These are phyloP conservation scores for Psilopogon haemacephalus DNA, from an alignment of 2,113 vertebrate genomes.

Conservation along the genomic window DNA sequence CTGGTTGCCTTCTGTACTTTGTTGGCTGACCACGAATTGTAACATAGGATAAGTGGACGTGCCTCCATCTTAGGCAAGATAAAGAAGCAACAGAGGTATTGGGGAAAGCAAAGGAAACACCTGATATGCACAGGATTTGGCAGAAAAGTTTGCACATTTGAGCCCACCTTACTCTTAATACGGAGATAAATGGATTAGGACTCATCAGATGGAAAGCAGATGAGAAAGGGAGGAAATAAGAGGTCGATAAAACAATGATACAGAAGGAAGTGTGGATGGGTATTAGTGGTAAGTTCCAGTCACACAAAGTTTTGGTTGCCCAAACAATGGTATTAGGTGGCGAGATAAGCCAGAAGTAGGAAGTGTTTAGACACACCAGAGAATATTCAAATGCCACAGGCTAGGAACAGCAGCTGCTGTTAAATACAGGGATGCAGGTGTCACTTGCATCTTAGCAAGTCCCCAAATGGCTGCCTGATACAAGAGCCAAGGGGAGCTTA, in stretches of 20 bases:
- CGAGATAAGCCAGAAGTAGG: background rate
- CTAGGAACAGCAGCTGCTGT: background rate
- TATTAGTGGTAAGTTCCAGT: background rate
- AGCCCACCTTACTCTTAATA: background rate
- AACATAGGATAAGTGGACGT: background rate
- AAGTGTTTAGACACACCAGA: background rate
- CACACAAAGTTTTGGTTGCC: background rate
- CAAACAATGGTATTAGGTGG: background rate
- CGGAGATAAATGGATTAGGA: background rate
- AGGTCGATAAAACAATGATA: background rate
- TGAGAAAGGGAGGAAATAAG: background rate
- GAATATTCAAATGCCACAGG: background rate
- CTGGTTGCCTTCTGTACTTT: background rate
- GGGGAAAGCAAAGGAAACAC: background rate
- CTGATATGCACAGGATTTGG: background rate
- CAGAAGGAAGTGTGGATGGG: background rate
- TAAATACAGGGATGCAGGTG: background rate
- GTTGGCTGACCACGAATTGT: background rate
- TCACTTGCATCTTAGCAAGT: background rate
- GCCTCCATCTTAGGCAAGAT: background rate
- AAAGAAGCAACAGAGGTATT: background rate
- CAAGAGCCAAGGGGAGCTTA: background rate
- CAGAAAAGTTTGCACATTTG: background rate
- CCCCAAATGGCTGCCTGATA: background rate
- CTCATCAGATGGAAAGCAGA: background rate